Evolutionary conservation across 2,888 invertebrate species (phyloP).

Genomic region (Brachylomia viminalis): DNA sequence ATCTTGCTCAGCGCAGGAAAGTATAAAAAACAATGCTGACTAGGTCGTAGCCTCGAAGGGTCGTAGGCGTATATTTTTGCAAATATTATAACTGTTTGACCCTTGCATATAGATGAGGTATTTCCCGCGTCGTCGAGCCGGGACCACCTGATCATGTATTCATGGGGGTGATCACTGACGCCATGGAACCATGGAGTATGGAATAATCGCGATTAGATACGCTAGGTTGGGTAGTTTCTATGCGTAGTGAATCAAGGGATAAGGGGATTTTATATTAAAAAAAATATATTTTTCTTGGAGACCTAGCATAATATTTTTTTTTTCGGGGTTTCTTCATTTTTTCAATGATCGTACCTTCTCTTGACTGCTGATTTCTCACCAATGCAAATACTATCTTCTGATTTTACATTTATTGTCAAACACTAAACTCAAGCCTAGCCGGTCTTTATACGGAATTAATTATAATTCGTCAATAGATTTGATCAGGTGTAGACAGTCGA

Average conservation of each 20-base stretch:
- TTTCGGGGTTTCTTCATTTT: background rate
- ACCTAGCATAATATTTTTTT: background rate
- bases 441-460: background rate
- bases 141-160: constrained; percentile 83
- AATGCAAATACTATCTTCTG: background rate
- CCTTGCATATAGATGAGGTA: constrained; percentile 85
- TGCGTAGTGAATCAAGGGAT: background rate
- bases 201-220: constrained; percentile 54
- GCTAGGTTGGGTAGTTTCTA: background rate
- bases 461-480: background rate
- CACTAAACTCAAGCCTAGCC: background rate
- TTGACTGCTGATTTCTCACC: background rate
- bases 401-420: background rate
- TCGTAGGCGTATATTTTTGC: constrained; percentile 69
- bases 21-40: constrained; percentile 67
- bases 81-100: constrained; percentile 83
- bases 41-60: constrained; percentile 42
- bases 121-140: constrained; percentile 76
- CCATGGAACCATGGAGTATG: constrained; percentile 61
- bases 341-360: background rate
- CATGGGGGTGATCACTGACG: constrained; percentile 81
- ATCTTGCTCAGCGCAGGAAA: constrained; percentile 27
- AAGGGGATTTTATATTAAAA: background rate
- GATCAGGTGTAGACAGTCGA: background rate
- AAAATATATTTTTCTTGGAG: background rate